Evolutionary conservation across 2,888 invertebrate genomes (phyloP), one percentile per base, ranked within the genome.

Genomic region (Deroplatys truncata): DNA sequence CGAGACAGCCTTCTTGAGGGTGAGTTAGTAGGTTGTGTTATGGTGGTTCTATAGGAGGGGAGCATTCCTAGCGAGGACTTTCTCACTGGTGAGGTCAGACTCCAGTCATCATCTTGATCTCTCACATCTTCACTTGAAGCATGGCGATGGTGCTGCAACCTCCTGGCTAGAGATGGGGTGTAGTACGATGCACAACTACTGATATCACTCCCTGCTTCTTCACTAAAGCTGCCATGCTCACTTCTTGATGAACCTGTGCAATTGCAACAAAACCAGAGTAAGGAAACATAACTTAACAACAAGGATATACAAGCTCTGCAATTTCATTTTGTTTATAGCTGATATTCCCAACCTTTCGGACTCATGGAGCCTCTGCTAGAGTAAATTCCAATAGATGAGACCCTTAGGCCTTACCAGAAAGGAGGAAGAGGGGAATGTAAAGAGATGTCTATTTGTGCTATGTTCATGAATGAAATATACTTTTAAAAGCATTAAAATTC

Each of bases 81-180:
- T 84, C 88, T 84, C 28, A 13, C 25, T 31, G 88, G 84, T 84
- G 84, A 7, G 8, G 35, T 84, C 56, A 72, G 56, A 72, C 56
- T 72, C 56, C 56, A 72, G 56, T 72, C 56, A 72, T 72, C 56
- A 72, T 72, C 56, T 72, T 28, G 84, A 28, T 56, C 56, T 49
- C 84, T 49, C 28, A 84, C 10, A 84, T 84, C 35, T 28, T 84
- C 72, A 31, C 84, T 72, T n/a, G 88, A 56, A 56, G 56, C n/a
- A 49, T 84, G 20, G 29, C 72, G 56, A 25, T 88, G 9, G 83
- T 84, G 84, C 3, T 89, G 90, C 91, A 93, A 90, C 16, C 93
- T 91, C 25, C 93, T 92, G 82, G 93, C 92, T 90, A 93, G 90
- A 90, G 93, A 92, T 31, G 93, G 93, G 72, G 93, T 93, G 90